A percentile compares a stretch with the other conserved stretches of the same genome.
Conservation (phyloP, 2,113 vertebrate species). For the Hippocampus barbouri region DNA sequence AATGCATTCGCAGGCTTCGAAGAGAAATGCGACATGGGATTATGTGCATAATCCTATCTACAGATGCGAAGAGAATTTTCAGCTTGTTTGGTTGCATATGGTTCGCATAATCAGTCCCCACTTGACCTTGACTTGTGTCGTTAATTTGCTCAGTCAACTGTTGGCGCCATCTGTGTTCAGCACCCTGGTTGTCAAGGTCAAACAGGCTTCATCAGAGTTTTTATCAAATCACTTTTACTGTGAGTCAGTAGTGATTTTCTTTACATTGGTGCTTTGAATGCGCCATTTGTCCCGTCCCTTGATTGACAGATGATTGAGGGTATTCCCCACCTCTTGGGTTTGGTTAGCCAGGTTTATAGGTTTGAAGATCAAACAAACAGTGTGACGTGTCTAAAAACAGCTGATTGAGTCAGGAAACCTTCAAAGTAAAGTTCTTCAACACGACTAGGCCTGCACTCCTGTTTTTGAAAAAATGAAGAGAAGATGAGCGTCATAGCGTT, state of each 20-base stretch:
- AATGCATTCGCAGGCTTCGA: conserved; percentile 5
- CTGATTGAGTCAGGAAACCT: too few species aligned
- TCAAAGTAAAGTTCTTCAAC: too few species aligned
- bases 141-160: conserved; percentile 68
- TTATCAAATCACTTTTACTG: conserved; percentile 1
- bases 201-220: conserved; percentile 35
- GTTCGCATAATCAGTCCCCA: conserved; percentile 55
- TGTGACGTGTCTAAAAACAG: too few species aligned
- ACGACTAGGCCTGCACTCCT: too few species aligned
- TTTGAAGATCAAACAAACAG: too few species aligned
- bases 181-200: conserved; percentile 60
- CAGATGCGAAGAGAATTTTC: conserved; percentile 49
- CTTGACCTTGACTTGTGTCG: conserved; percentile 70
- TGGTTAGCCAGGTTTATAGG: background rate
- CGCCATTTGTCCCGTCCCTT: background rate
- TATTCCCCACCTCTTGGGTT: background rate
- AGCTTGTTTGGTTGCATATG: conserved; percentile 42
- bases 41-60: conserved; percentile 52
- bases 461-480: too few species aligned
- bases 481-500: too few species aligned
- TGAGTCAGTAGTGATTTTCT: background rate
- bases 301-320: background rate
- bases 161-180: conserved; percentile 64
- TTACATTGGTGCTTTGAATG: background rate
- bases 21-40: conserved; percentile 40